These are phyloP conservation scores for Macaria liturata DNA, from an alignment of 2,888 invertebrate species.

Conservation along the genomic window DNA sequence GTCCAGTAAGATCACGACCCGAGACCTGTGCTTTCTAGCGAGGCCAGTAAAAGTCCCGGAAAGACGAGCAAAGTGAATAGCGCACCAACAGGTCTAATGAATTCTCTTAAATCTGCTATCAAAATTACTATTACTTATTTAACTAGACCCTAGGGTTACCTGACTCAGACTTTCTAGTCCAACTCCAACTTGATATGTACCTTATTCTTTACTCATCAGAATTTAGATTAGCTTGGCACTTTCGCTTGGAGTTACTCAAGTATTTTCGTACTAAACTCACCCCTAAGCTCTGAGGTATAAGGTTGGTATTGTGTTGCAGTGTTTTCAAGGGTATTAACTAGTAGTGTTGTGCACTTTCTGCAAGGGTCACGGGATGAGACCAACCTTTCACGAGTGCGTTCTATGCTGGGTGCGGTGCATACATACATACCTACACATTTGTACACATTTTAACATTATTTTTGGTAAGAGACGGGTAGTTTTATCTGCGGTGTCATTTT, in stretches of 20 bases:
- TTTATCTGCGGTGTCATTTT: too few species aligned
- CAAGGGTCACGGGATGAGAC: conserved; percentile 78
- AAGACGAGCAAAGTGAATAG: conserved; percentile 21
- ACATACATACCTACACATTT: too few species aligned
- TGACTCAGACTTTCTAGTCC: conserved; percentile 55
- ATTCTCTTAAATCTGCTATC: conserved; percentile 43
- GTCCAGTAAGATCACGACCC: too few species aligned
- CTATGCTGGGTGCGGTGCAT: conserved; percentile 61
- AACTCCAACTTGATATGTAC: conserved; percentile 37
- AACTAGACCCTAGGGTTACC: conserved; percentile 54
- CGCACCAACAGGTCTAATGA: conserved; percentile 42
- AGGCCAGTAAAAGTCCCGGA: conserved; percentile 19
- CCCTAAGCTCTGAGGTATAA: conserved; percentile 29
- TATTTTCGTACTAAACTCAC: conserved; percentile 25
- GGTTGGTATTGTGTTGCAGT: conserved; percentile 38
- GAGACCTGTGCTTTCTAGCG: conserved; percentile 7
- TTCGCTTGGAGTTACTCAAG: conserved; percentile 36
- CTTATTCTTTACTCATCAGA: conserved; percentile 45
- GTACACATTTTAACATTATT: too few species aligned
- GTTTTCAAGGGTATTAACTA: conserved; percentile 44
- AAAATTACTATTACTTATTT: conserved; percentile 60
- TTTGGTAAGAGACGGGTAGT: too few species aligned
- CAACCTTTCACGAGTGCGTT: conserved; percentile 78
- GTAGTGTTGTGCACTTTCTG: conserved; percentile 67
- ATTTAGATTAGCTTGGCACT: conserved; percentile 49